Base-by-base conservation (phyloP, 2,113 vertebrate genomes). In the Mixornis gularis region DNA sequence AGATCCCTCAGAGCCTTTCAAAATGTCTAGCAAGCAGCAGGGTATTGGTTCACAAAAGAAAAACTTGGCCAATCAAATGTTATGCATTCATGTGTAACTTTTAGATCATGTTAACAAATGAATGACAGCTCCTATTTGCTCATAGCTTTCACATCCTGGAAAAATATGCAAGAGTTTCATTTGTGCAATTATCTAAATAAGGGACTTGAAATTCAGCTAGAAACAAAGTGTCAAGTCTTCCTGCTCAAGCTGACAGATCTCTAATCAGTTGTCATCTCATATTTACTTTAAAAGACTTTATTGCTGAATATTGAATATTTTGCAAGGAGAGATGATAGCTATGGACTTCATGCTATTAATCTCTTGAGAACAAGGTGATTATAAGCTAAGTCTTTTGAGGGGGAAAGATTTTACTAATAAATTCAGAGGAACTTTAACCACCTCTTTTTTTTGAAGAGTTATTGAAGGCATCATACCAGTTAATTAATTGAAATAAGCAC, bases 231-330 rank as follows among this genome's bases (percentile, higher is more conserved):
- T 93, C 81, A 72, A 91, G 25, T 76, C 70, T 76, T 96, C 49
- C 48, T 79, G 65, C 93, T 97, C 85, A 91, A 89, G n/a, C 43
- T 93, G 90, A 90, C 93, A 96, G 43, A 87, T 85, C 77, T 92
- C 84, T 96, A 95, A 96, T 87, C 91, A 96, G 56, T 94, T 96
- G 85, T 96, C 92, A 93, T 71, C 22, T 95, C 53, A 26, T 90
- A 94, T 96, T 95, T 76, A 68, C 21, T 73, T 85, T 85, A 89
- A 87, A 82, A 93, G 49, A 91, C 52, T 94, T 90, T 88, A 79
- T 93, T 88, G 53, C 85, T 90, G 43, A 29, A 89, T 85, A 94
- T 48, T 68, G 65, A 83, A 88, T 91, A 92, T 90, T 97, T 95
- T 96, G 13, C 82, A 76, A 56, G 62, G 71, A n/a, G 4, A 88